Percentiles rank a stretch among this genome's conserved stretches.
phyloP scores from a whole-genome alignment of 2,888 invertebrate species.

The Amblyjoppa fuscipennis region DNA sequence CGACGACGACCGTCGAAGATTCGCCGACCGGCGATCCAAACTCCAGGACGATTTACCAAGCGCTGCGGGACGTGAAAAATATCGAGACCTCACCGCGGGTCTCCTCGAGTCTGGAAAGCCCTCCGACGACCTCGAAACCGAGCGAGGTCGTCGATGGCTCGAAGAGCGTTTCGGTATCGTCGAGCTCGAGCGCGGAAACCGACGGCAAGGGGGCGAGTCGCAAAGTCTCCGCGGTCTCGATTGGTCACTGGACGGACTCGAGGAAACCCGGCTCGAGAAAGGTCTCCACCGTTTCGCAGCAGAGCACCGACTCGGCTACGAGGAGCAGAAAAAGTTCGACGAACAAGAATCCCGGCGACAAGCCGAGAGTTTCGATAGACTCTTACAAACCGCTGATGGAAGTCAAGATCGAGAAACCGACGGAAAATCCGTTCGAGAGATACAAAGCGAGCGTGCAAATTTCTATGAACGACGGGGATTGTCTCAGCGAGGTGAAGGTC shows the following conservation, averaged over 20 bases:
- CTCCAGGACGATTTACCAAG: slow-evolving; percentile 54
- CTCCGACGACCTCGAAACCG: not conserved
- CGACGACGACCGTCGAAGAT: not conserved
- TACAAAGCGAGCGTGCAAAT: slow-evolving; percentile 71
- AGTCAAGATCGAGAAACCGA: slow-evolving; percentile 75
- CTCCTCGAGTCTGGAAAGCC: not conserved
- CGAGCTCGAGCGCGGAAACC: slow-evolving; percentile 52
- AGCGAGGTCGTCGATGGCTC: not conserved
- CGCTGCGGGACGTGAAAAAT: slow-evolving; percentile 59
- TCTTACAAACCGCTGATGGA: slow-evolving; percentile 74
- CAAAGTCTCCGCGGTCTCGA: slow-evolving; percentile 69
- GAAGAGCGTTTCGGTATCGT: slow-evolving; percentile 49
- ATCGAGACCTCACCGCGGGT: slow-evolving; percentile 60
- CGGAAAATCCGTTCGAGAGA: slow-evolving; percentile 73
- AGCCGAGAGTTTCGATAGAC: slow-evolving; percentile 74
- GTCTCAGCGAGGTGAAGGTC: slow-evolving; percentile 57
- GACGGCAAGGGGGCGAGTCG: slow-evolving; percentile 57
- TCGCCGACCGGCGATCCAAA: slow-evolving; percentile 4
- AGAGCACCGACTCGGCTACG: slow-evolving; percentile 56
- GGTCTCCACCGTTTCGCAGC: slow-evolving; percentile 69
- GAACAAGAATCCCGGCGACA: slow-evolving; percentile 61
- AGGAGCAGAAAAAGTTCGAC: slow-evolving; percentile 68
- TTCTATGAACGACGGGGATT: slow-evolving; percentile 50
- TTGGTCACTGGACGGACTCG: slow-evolving; percentile 68
- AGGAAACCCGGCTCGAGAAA: slow-evolving; percentile 57